Percentiles rank a stretch among this genome's conserved stretches.
These are phyloP conservation scores for Tortricodes alternella DNA, from an alignment of 2,888 invertebrate species.

Conservation along the genomic window DNA sequence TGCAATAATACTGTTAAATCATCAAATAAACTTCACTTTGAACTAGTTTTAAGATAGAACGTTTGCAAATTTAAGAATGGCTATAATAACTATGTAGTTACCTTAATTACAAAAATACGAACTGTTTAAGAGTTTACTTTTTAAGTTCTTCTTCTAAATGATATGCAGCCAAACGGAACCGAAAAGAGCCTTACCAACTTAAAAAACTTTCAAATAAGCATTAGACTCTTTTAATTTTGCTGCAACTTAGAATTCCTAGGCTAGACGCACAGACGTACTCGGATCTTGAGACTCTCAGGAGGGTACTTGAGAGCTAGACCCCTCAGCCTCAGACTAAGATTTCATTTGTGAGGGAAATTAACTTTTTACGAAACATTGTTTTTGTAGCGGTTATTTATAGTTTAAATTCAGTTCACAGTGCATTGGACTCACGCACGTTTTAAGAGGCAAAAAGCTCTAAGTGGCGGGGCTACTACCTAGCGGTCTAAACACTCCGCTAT, in stretches of 20 bases:
- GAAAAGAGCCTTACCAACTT: not conserved
- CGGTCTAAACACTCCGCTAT: too few species aligned
- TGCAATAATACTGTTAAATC: too few species aligned
- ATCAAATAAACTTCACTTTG: too few species aligned
- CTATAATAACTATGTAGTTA: too few species aligned
- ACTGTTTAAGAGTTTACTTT: too few species aligned
- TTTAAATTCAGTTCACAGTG: too few species aligned
- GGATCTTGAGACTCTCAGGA: conserved; percentile 37
- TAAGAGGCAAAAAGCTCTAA: too few species aligned
- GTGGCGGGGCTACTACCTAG: too few species aligned
- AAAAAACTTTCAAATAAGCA: not conserved
- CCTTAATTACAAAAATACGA: too few species aligned
- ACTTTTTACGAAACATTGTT: conserved; percentile 13
- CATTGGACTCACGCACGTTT: too few species aligned
- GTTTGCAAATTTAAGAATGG: too few species aligned
- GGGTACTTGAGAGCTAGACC: conserved; percentile 34
- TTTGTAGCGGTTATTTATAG: not conserved
- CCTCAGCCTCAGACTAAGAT: conserved; percentile 8
- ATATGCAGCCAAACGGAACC: not conserved
- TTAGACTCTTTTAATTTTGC: conserved; percentile 3
- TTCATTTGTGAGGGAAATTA: conserved; percentile 11
- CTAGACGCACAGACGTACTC: conserved; percentile 42
- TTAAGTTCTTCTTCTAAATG: not conserved
- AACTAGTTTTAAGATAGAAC: not conserved
- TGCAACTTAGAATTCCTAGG: conserved; percentile 31